phyloP scores from a whole-genome alignment of 2,113 vertebrate genomes.

The Elgaria multicarinata region DNA sequence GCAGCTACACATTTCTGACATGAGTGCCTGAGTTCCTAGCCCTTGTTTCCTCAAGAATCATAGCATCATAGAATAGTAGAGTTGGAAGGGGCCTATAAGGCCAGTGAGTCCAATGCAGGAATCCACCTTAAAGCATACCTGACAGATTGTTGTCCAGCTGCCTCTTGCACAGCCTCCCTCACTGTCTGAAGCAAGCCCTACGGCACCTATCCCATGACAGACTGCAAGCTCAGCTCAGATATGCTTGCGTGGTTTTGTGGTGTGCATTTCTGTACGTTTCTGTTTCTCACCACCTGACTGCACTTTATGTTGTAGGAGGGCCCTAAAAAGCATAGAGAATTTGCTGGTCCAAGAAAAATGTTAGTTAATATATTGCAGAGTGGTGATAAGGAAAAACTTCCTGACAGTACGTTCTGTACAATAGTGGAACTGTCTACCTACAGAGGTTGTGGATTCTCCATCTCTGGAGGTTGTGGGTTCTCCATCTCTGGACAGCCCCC shows the following conservation, averaged over 20 bases:
- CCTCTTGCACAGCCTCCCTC: not conserved
- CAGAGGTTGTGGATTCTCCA: too few relatives aligned
- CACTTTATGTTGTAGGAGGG: not conserved
- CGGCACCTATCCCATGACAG: not conserved
- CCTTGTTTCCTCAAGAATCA: rapidly evolving
- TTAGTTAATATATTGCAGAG: not conserved
- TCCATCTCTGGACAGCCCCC: too few relatives aligned
- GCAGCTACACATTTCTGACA: not conserved
- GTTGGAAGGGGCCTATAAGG: too few relatives aligned
- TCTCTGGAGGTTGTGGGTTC: too few relatives aligned
- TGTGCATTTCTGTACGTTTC: not conserved
- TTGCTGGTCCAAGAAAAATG: not conserved
- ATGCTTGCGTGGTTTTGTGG: not conserved
- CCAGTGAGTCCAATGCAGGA: too few relatives aligned
- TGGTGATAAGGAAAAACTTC: too few relatives aligned
- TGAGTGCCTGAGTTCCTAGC: not conserved
- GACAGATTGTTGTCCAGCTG: too few relatives aligned
- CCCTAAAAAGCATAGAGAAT: not conserved
- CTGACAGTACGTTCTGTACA: too few relatives aligned
- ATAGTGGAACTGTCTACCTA: too few relatives aligned
- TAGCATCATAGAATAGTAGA: too few relatives aligned
- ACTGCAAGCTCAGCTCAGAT: not conserved
- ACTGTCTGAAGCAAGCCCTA: rapidly evolving
- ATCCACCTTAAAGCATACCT: too few relatives aligned
- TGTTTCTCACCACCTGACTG: not conserved